phyloP scores from a whole-genome alignment of 2,113 vertebrate species.

The Craseonycteris thonglongyai region DNA sequence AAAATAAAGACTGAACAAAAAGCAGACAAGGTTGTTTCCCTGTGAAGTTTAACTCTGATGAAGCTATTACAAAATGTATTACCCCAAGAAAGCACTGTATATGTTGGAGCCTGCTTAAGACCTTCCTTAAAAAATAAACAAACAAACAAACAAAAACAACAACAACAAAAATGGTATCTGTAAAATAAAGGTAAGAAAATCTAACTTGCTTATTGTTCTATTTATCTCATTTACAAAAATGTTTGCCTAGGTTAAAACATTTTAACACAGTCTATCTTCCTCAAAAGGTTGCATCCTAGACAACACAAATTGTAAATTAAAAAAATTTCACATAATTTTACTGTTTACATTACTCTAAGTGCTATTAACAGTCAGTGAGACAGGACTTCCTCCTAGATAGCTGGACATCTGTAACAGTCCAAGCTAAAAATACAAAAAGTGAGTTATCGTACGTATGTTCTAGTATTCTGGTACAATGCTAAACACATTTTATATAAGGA shows the following conservation, averaged over 20 bases:
- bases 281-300: background rate
- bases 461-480: background rate
- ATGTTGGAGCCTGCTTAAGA: background rate
- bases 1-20: background rate
- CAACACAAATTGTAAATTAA: background rate
- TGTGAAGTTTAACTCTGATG: background rate
- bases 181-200: constrained; percentile 15
- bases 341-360: constrained; percentile 6
- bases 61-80: background rate
- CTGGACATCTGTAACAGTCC: background rate
- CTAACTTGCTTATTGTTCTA: background rate
- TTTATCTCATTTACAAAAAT: background rate
- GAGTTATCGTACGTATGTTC: background rate
- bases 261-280: background rate
- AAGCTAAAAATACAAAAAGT: background rate
- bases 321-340: background rate
- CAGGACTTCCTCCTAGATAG: background rate
- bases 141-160: too few relatives aligned
- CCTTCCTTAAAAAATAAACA: too few relatives aligned
- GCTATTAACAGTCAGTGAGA: background rate
- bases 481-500: background rate
- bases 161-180: background rate
- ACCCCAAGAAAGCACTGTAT: background rate
- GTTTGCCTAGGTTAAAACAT: background rate
- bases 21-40: background rate